Evolutionary conservation across 2,113 vertebrate species (phyloP).

Genomic region (Callopanchax toddi): DNA sequence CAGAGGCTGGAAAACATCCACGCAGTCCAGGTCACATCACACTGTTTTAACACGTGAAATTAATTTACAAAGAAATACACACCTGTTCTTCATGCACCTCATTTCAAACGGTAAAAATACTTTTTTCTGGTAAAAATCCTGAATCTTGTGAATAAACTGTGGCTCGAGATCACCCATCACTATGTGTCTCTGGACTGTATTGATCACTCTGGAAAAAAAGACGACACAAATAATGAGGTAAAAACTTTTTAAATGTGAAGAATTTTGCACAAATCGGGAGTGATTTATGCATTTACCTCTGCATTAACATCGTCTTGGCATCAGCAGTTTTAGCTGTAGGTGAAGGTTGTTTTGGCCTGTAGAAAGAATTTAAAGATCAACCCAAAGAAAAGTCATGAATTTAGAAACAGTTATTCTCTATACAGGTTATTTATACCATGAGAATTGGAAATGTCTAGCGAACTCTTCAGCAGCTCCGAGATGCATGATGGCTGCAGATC

Average conservation of each 20-base stretch:
- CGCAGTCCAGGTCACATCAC: not conserved
- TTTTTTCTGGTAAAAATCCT: conserved; percentile 70
- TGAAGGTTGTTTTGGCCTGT: conserved; percentile 27
- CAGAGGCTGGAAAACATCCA: conserved; percentile 68
- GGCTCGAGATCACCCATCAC: conserved; percentile 77
- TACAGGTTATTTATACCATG: conserved; percentile 56
- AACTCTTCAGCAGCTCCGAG: conserved; percentile 81
- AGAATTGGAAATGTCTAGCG: conserved; percentile 66
- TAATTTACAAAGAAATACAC: conserved; percentile 1
- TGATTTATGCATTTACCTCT: conserved; percentile 45
- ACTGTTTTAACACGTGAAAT: not conserved
- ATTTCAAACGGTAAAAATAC: conserved; percentile 72
- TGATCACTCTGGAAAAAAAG: conserved; percentile 70
- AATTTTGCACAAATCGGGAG: not conserved
- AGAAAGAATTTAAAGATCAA: not conserved
- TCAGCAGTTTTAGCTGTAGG: not conserved
- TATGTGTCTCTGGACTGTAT: conserved; percentile 78
- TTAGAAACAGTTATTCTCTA: not conserved
- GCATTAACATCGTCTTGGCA: conserved; percentile 39
- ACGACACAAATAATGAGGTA: not conserved
- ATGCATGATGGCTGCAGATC: conserved; percentile 80
- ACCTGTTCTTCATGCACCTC: conserved; percentile 75
- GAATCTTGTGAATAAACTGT: conserved; percentile 75
- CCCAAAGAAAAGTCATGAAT: not conserved
- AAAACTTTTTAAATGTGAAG: not conserved